Conservation (phyloP, 2,113 vertebrate genomes). For the Lagopus muta region DNA sequence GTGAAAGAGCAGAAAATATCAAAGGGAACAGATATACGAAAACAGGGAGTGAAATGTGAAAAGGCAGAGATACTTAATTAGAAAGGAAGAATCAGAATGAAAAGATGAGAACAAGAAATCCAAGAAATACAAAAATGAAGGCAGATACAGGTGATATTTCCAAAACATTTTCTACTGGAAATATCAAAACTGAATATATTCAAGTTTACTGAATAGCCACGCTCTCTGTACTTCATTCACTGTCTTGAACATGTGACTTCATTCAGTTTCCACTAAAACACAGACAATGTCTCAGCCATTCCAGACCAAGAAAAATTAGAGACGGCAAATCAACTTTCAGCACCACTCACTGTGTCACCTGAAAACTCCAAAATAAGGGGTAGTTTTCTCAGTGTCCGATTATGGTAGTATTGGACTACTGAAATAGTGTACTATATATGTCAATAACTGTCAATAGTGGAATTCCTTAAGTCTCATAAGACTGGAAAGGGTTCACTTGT, state of each 20-base stretch:
- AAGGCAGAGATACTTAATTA: not conserved
- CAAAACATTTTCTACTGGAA: not conserved
- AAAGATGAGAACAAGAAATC: not conserved
- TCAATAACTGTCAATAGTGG: not conserved
- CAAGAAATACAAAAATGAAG: not conserved
- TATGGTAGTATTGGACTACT: not conserved
- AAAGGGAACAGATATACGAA: not conserved
- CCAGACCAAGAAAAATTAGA: not conserved
- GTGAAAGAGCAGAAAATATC: not conserved
- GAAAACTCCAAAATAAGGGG: not conserved
- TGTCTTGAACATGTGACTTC: not conserved
- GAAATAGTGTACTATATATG: not conserved
- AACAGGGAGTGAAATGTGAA: not conserved
- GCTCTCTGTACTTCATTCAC: too few relatives aligned
- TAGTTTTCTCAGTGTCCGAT: not conserved
- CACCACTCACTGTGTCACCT: not conserved
- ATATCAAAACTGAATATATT: not conserved
- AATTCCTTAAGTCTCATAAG: not conserved
- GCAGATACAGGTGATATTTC: not conserved
- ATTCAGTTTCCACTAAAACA: not conserved
- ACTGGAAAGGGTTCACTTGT: not conserved
- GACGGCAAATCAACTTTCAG: not conserved
- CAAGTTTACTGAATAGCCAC: not conserved
- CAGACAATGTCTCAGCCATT: not conserved
- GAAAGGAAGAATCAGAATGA: not conserved